Evolutionary conservation across 2,888 invertebrate species (phyloP).

Genomic region (Nycteola revayana): DNA sequence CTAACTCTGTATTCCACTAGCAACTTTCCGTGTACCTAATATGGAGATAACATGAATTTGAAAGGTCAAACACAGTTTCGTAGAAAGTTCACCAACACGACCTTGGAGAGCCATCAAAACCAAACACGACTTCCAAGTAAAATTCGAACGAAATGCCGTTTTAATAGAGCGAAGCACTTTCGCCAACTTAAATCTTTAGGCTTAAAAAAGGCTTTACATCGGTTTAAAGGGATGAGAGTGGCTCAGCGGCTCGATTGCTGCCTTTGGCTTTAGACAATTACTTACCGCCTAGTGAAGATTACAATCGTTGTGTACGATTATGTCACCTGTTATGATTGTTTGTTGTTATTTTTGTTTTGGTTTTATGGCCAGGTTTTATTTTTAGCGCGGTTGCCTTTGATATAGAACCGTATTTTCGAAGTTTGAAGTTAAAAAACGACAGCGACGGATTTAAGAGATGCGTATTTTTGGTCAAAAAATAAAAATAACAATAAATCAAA

Average conservation of each 20-base stretch:
- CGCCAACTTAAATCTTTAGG: slow-evolving; percentile 80
- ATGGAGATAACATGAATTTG: slow-evolving; percentile 2
- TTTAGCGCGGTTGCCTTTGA: too few relatives aligned
- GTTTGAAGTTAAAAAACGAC: too few relatives aligned
- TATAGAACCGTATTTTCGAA: too few relatives aligned
- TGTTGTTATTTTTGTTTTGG: slow-evolving; percentile 20
- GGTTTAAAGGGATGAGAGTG: slow-evolving; percentile 78
- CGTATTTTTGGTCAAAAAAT: too few relatives aligned
- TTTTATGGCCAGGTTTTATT: too few relatives aligned
- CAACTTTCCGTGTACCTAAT: not conserved
- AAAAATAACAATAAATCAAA: too few relatives aligned
- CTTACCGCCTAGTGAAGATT: slow-evolving; percentile 68
- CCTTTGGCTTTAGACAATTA: slow-evolving; percentile 74
- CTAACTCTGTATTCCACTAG: too few relatives aligned
- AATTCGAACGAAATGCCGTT: slow-evolving; percentile 69
- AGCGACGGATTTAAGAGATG: too few relatives aligned
- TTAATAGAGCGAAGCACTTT: slow-evolving; percentile 79
- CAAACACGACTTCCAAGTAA: slow-evolving; percentile 40
- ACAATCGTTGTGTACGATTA: slow-evolving; percentile 52
- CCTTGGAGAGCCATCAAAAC: slow-evolving; percentile 29
- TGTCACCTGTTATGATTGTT: slow-evolving; percentile 37
- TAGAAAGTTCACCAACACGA: slow-evolving; percentile 23
- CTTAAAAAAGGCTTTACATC: slow-evolving; percentile 80
- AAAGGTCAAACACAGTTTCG: slow-evolving; percentile 4
- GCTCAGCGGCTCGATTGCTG: slow-evolving; percentile 73